Evolutionary conservation across 2,888 invertebrate species (phyloP).

Genomic region (Sinhomidia bicolor): DNA sequence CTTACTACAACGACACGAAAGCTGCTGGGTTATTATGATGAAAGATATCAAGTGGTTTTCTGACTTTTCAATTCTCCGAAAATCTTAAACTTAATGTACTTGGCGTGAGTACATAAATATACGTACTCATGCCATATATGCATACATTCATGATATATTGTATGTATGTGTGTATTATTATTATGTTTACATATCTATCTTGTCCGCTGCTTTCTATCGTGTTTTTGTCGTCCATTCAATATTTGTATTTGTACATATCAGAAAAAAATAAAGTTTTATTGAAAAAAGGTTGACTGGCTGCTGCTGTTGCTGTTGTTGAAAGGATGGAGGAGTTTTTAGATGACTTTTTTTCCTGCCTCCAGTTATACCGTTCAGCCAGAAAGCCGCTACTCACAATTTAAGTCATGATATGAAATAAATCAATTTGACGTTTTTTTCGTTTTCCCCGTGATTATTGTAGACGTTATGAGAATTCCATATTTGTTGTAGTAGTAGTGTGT

Average conservation of each 20-base stretch:
- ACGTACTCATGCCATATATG: too few species aligned
- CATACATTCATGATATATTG: too few species aligned
- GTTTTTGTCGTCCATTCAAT: not conserved
- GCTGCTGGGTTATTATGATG: not conserved
- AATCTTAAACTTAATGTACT: not conserved
- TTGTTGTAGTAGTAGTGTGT: not conserved
- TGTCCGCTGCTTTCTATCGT: not conserved
- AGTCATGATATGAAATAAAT: slow-evolving; percentile 30
- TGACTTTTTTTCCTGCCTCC: slow-evolving; percentile 18
- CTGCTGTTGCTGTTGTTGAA: not conserved
- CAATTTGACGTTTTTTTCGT: slow-evolving; percentile 11
- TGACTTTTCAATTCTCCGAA: not conserved
- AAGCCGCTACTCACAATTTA: not conserved
- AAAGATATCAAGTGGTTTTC: not conserved
- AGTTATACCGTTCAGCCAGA: not conserved
- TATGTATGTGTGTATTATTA: not conserved
- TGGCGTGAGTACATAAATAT: not conserved
- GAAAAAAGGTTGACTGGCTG: not conserved
- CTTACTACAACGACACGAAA: not conserved
- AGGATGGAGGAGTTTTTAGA: slow-evolving; percentile 5
- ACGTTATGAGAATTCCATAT: slow-evolving; percentile 20
- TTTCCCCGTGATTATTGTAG: not conserved
- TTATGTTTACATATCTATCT: slow-evolving; percentile 4
- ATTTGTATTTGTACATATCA: not conserved
- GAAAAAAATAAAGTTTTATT: not conserved